A percentile compares a stretch with the other conserved stretches of the same genome.
These are phyloP conservation scores for Lasioglossum baleicum DNA, from an alignment of 1,140 invertebrate genomes.

Conservation along the genomic window DNA sequence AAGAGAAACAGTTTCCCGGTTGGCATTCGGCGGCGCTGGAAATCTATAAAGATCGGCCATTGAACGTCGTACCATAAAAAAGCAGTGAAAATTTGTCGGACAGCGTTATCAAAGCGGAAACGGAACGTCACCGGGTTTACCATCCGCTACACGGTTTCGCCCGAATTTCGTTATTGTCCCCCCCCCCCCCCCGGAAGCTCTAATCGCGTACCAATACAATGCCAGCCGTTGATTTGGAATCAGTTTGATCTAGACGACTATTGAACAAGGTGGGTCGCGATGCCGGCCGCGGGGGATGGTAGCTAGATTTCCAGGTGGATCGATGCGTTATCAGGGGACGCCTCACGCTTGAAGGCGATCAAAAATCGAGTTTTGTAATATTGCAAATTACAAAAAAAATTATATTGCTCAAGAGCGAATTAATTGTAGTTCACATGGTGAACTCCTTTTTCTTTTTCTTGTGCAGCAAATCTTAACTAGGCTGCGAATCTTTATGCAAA, in stretches of 20 bases:
- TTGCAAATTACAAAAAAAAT: too few species aligned
- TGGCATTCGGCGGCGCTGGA: too few species aligned
- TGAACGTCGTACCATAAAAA: too few species aligned
- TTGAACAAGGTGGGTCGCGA: constrained; percentile 3
- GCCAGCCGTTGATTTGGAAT: background rate
- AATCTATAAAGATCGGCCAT: too few species aligned
- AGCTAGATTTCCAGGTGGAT: constrained; percentile 20
- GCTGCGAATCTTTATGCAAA: too few species aligned
- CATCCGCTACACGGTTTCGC: background rate
- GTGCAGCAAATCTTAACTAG: too few species aligned
- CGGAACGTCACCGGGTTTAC: background rate
- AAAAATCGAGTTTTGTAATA: too few species aligned
- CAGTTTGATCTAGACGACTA: background rate
- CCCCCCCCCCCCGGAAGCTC: background rate
- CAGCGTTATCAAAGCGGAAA: background rate
- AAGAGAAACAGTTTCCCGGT: too few species aligned
- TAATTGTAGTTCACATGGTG: too few species aligned
- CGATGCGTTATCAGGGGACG: constrained; percentile 15
- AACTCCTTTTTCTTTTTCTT: too few species aligned
- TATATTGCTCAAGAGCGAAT: too few species aligned
- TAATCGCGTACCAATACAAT: background rate
- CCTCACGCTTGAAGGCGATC: background rate
- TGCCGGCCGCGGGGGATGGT: background rate
- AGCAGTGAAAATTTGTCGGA: too few species aligned
- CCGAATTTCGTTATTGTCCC: background rate